Conservation (phyloP, 2,888 invertebrate genomes). For the Ochropleura plecta region DNA sequence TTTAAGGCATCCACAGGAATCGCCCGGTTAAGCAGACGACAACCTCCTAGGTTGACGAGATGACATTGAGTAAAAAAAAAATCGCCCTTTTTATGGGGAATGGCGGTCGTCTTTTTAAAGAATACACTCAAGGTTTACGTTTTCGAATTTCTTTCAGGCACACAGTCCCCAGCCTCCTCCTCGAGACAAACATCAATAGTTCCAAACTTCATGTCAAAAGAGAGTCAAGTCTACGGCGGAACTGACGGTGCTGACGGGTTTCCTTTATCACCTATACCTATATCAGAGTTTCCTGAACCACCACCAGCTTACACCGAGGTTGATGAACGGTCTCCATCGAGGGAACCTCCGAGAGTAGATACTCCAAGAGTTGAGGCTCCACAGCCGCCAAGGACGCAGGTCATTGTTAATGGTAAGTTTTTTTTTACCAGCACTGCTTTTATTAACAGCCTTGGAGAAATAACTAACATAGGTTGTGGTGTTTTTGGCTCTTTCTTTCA, state of each 20-base stretch:
- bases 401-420: constrained; percentile 65
- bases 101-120: not conserved
- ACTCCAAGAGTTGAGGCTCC: constrained; percentile 19
- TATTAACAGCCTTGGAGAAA: constrained; percentile 15
- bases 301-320: constrained; percentile 82
- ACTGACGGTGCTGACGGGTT: constrained; percentile 65
- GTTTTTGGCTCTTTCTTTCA: too few species aligned
- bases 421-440: not conserved
- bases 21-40: too few species aligned
- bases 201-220: constrained; percentile 71
- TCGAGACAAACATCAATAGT: constrained; percentile 11
- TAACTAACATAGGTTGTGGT: constrained; percentile 20
- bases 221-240: constrained; percentile 73
- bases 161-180: constrained; percentile 16
- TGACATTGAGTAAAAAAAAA: too few species aligned
- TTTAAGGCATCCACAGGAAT: too few species aligned
- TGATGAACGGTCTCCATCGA: constrained; percentile 3
- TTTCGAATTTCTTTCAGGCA: constrained; percentile 52
- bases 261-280: constrained; percentile 73
- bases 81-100: not conserved
- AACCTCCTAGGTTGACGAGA: too few species aligned
- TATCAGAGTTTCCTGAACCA: constrained; percentile 77
- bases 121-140: not conserved
- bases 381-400: constrained; percentile 75
- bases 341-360: constrained; percentile 14